Evolutionary conservation across 2,888 invertebrate genomes (phyloP).

Genomic region (Teinopalpus imperialis): DNA sequence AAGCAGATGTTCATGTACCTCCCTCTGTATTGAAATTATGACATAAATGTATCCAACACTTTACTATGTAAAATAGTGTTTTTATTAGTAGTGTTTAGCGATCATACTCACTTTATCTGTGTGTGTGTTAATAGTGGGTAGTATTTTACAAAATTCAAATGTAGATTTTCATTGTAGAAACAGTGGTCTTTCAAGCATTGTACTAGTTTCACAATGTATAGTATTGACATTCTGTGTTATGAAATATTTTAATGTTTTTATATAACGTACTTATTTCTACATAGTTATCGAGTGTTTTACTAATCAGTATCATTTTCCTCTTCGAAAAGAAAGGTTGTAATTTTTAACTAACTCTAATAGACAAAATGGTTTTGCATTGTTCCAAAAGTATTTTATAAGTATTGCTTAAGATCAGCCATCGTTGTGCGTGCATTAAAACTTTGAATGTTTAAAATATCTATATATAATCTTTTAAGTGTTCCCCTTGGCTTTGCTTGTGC

Average conservation of each 20-base stretch:
- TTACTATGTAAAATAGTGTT: conserved; percentile 7
- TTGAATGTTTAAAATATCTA: no score
- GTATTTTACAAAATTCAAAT: conserved; percentile 34
- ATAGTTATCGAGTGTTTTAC: not conserved
- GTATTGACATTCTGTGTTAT: conserved; percentile 9
- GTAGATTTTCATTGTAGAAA: conserved; percentile 3
- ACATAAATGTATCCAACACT: conserved; percentile 9
- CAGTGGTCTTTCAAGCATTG: conserved; percentile 11
- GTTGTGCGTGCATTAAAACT: not conserved
- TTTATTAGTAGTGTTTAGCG: conserved; percentile 38
- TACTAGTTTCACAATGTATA: not conserved
- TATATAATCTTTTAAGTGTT: conserved; percentile 9
- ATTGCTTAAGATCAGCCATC: conserved; percentile 1
- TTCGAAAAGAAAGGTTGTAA: conserved; percentile 30
- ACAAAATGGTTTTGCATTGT: conserved; percentile 21
- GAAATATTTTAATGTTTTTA: conserved; percentile 11
- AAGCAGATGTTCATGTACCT: no score
- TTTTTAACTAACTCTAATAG: conserved; percentile 32
- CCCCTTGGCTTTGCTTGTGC: not conserved
- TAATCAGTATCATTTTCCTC: conserved; percentile 22
- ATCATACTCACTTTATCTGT: conserved; percentile 33
- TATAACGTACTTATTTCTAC: not conserved
- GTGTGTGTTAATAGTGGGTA: conserved; percentile 47
- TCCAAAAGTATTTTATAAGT: conserved; percentile 15
- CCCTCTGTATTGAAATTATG: conserved; percentile 21